Base-by-base conservation (phyloP, 2,888 invertebrate species). In the Opisthograptis luteolata region DNA sequence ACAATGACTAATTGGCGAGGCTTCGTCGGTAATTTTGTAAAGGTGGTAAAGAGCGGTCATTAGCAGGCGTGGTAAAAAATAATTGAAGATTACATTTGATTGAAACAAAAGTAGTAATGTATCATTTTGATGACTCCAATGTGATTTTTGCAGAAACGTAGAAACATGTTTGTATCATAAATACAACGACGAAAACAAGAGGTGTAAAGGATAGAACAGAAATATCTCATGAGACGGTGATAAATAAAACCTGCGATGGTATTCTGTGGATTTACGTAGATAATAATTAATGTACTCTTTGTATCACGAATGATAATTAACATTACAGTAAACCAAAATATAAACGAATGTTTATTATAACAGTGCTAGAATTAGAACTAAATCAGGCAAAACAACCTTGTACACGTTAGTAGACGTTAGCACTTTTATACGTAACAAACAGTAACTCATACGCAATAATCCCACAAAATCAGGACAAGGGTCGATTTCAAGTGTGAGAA, bases 401-500 rank as follows among this genome's bases (percentile, higher is more conserved):
- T 53, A 61, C 58, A 69, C n/a, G n/a, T n/a, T n/a, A n/a, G n/a
- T n/a, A 70, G 62, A 64, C 49, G 63, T 75, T 72, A 73, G 66
- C 73, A 64, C 66, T 65, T 49, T 54, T 54, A 60, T 67, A 60
- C 46, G 51, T 55, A 63, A 47, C 58, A 60, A 62, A 63, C 64
- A 59, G 50, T 58, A 55, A 68, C 58, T 34, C 40, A 30, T 53
- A 64, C 57, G 68, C 68, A 74, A 73, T 66, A 63, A 51, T 55
- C 58, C 54, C 48, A 36, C 20, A 55, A 52, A 72, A 70, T 70
- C 68, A 50, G 80, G 68, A 79, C 84, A 82, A n/a, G 76, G 83
- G 83, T 77, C 84, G 73, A 64, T 62, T 63, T 66, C 76, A 81
- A 81, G 79, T 81, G 83, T 84, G 83, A 80, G 84, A 84, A 77